A percentile compares a stretch with the other conserved stretches of the same genome.
Evolutionary conservation across 2,888 invertebrate species (phyloP).

Genomic region (Argyra leucocephala): DNA sequence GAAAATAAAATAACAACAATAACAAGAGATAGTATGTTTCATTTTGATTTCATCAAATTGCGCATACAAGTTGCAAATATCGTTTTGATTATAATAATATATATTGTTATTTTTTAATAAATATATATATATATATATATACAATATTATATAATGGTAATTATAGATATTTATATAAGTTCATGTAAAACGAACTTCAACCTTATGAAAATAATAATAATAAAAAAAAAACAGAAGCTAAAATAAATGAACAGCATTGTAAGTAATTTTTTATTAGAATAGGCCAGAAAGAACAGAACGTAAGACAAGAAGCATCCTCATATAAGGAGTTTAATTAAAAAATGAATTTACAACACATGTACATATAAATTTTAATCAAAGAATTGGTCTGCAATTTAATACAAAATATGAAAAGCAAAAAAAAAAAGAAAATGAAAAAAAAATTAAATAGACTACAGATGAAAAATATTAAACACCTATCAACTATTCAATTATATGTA

Average conservation of each 20-base stretch:
- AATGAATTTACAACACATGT: background rate
- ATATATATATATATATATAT: background rate
- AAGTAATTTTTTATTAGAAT: background rate
- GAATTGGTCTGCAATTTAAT: background rate
- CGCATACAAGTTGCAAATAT: conserved; percentile 3
- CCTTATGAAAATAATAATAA: background rate
- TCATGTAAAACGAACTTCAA: background rate
- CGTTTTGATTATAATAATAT: background rate
- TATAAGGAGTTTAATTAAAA: conserved; percentile 6
- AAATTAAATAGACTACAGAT: background rate
- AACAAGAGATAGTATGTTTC: background rate
- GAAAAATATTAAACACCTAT: conserved; percentile 3
- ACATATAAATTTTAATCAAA: conserved; percentile 3
- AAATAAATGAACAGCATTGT: background rate
- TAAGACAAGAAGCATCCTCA: conserved; percentile 6
- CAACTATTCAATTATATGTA: background rate
- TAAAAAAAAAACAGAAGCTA: background rate
- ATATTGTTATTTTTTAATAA: background rate
- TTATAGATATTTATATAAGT: background rate
- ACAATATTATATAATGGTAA: too few species aligned
- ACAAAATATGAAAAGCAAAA: background rate
- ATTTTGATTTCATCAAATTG: conserved; percentile 4
- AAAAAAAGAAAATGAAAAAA: background rate
- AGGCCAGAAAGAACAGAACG: background rate
- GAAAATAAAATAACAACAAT: too few species aligned